These are phyloP conservation scores for Polyommatus iphigenia DNA, from an alignment of 2,888 invertebrate species.

Conservation along the genomic window DNA sequence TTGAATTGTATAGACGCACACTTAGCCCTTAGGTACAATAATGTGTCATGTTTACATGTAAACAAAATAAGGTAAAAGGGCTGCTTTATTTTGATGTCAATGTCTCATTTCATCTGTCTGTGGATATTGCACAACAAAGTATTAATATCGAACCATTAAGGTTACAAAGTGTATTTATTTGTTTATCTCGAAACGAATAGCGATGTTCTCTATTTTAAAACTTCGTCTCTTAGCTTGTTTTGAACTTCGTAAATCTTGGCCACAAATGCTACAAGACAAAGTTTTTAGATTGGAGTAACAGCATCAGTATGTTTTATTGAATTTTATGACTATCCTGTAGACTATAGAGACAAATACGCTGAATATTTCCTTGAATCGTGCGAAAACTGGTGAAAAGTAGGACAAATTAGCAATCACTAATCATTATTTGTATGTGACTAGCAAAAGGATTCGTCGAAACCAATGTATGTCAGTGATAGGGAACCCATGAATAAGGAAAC, in stretches of 20 bases:
- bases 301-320: background rate
- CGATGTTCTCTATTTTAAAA: slow-evolving; percentile 12
- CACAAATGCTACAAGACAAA: slow-evolving; percentile 7
- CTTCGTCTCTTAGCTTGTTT: slow-evolving; percentile 20
- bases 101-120: background rate
- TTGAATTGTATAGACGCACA: background rate
- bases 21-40: background rate
- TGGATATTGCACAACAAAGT: slow-evolving; percentile 1
- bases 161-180: slow-evolving; percentile 12
- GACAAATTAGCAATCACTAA: slow-evolving; percentile 15
- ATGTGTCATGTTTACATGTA: background rate
- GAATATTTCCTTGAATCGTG: background rate
- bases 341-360: background rate
- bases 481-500: slow-evolving; percentile 26
- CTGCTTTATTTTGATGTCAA: background rate
- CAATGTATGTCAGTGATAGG: slow-evolving; percentile 25
- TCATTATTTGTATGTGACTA: slow-evolving; percentile 5
- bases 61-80: background rate
- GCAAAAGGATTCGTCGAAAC: slow-evolving; percentile 5
- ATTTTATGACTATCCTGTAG: slow-evolving; percentile 8
- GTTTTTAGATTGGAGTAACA: slow-evolving; percentile 1
- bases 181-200: slow-evolving; percentile 12
- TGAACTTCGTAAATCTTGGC: slow-evolving; percentile 1
- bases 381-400: background rate
- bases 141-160: slow-evolving; percentile 5